Evolutionary conservation across 2,888 invertebrate species (phyloP).

Genomic region (Spisula solida): DNA sequence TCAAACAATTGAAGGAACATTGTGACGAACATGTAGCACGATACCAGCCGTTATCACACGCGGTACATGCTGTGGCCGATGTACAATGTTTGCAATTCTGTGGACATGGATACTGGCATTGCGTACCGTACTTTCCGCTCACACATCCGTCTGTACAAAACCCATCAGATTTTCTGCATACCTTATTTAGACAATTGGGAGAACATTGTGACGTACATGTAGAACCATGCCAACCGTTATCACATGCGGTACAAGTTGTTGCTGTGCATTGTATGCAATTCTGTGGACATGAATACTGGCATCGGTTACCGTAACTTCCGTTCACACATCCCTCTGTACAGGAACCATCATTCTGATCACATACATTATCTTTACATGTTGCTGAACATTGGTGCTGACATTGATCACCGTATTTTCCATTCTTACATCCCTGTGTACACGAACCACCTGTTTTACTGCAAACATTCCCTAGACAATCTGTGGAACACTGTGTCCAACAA

Average conservation of each 20-base stretch:
- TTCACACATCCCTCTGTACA: neutral
- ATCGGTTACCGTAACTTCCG: neutral
- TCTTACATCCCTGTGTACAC: neutral
- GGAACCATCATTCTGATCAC: neutral
- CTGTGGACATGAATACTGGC: neutral
- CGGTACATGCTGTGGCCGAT: no score
- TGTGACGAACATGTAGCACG: no score
- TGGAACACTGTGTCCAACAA: neutral
- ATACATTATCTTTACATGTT: neutral
- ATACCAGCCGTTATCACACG: no score
- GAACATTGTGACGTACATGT: slow-evolving; percentile 43
- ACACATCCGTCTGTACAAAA: slow-evolving; percentile 31
- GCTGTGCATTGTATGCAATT: neutral
- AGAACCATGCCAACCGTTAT: slow-evolving; percentile 42
- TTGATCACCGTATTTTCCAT: neutral
- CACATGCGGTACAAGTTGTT: slow-evolving; percentile 46
- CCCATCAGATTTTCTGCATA: slow-evolving; percentile 13
- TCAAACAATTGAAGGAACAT: no score
- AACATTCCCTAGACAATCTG: neutral
- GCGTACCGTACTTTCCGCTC: neutral
- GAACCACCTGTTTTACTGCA: neutral
- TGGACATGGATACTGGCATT: neutral
- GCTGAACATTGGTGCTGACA: neutral
- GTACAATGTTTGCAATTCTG: no score
- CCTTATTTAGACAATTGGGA: slow-evolving; percentile 39